Percentiles rank a stretch among this genome's conserved stretches.
These are phyloP conservation scores for Notoglanidium macrostoma DNA, from an alignment of 2,797 vertebrate genomes.

Conservation along the genomic window DNA sequence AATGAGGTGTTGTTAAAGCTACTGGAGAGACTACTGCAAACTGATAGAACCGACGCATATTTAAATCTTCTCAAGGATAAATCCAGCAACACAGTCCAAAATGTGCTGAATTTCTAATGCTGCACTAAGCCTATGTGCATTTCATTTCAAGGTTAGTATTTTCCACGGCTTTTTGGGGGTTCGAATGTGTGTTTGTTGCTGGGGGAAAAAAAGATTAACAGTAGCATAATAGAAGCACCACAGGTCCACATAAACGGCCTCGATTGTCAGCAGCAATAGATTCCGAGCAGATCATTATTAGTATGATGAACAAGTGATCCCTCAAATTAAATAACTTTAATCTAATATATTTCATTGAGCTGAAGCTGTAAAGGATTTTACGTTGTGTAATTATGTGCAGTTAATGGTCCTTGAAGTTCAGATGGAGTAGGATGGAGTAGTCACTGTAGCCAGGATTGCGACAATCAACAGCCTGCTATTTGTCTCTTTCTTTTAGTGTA, in stretches of 20 bases:
- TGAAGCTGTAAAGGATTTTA: slow-evolving; percentile 46
- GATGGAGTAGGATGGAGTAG: slow-evolving; percentile 35
- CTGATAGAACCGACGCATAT: slow-evolving; percentile 12
- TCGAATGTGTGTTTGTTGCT: background rate
- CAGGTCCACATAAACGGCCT: slow-evolving; percentile 9
- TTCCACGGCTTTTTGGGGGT: background rate
- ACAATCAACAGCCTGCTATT: slow-evolving; percentile 2
- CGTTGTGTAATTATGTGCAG: slow-evolving; percentile 45
- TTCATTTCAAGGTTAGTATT: background rate
- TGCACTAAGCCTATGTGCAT: background rate
- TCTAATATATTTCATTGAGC: slow-evolving; percentile 41
- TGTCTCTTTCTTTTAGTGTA: background rate
- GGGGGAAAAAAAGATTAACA: background rate
- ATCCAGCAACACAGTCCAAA: background rate
- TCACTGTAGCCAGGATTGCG: slow-evolving; percentile 23
- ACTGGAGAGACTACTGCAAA: slow-evolving; percentile 25
- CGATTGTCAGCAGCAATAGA: background rate
- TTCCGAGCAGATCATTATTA: slow-evolving; percentile 43
- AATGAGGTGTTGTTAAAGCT: slow-evolving; percentile 49
- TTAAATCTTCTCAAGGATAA: slow-evolving; percentile 15
- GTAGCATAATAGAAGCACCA: background rate
- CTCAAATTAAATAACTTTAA: slow-evolving; percentile 40
- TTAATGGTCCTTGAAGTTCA: slow-evolving; percentile 54
- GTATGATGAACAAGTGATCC: slow-evolving; percentile 39
- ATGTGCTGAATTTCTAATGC: background rate